These are phyloP conservation scores for Cololabis saira DNA, from an alignment of 2,113 vertebrate genomes.

Conservation along the genomic window DNA sequence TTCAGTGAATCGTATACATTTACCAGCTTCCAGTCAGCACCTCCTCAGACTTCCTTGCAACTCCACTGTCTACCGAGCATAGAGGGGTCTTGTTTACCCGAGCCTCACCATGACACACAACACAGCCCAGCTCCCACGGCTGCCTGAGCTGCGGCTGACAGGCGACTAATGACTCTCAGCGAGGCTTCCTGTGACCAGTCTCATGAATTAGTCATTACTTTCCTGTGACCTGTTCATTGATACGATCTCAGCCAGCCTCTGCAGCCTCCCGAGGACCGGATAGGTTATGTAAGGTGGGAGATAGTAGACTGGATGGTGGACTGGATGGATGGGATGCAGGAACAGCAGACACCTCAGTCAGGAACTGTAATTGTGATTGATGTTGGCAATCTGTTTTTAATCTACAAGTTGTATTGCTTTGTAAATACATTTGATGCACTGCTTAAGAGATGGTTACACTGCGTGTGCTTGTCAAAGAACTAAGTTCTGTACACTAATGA, in stretches of 20 bases:
- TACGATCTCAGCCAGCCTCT: constrained; percentile 39
- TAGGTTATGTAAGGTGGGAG: constrained; percentile 56
- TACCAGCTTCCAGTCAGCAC: not conserved
- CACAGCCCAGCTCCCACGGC: constrained; percentile 22
- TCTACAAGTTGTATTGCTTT: constrained; percentile 4
- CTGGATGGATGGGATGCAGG: constrained; percentile 10
- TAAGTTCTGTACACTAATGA: constrained; percentile 7
- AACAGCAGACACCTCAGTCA: not conserved
- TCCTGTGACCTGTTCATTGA: constrained; percentile 54
- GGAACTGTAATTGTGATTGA: constrained; percentile 35
- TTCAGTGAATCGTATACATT: constrained; percentile 7
- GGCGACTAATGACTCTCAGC: constrained; percentile 55
- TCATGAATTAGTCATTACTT: constrained; percentile 66
- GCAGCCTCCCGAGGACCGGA: constrained; percentile 36
- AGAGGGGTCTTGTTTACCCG: constrained; percentile 49
- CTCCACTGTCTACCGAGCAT: constrained; percentile 10
- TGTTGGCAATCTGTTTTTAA: constrained; percentile 34
- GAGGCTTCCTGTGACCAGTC: constrained; percentile 32
- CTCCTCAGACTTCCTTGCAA: constrained; percentile 30
- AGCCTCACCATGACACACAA: constrained; percentile 26
- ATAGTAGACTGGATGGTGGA: constrained; percentile 30
- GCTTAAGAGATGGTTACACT: not conserved
- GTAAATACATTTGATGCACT: constrained; percentile 26
- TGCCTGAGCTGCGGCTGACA: constrained; percentile 37
- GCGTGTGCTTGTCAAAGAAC: not conserved